Percentiles rank a stretch among this genome's conserved stretches.
phyloP scores from a whole-genome alignment of 2,113 vertebrate species.

The Mugil cephalus region DNA sequence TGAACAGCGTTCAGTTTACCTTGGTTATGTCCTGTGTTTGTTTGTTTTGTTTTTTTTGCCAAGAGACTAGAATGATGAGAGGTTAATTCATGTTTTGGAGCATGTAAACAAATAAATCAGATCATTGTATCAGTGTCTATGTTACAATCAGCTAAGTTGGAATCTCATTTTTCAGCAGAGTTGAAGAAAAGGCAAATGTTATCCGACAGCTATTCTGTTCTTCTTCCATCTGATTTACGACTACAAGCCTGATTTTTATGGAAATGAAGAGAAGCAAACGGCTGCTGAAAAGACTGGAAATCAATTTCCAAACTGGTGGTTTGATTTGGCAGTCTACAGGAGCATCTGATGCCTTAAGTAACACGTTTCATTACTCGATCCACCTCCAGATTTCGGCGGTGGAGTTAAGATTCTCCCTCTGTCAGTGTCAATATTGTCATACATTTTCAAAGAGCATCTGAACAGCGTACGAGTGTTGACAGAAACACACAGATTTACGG shows the following conservation, averaged over 20 bases:
- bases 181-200: too few relatives aligned
- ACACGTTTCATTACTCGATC: conserved; percentile 32
- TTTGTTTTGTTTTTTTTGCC: too few relatives aligned
- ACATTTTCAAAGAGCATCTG: conserved; percentile 47
- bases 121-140: too few relatives aligned
- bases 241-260: conserved; percentile 3
- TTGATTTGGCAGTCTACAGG: conserved; percentile 23
- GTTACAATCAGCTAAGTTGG: too few relatives aligned
- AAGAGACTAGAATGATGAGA: too few relatives aligned
- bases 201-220: neutral
- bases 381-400: conserved; percentile 34
- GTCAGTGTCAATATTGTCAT: conserved; percentile 45
- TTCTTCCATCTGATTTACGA: neutral
- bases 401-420: conserved; percentile 28
- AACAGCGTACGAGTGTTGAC: conserved; percentile 40
- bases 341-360: conserved; percentile 18
- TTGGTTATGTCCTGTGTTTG: too few relatives aligned
- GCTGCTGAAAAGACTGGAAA: conserved; percentile 9
- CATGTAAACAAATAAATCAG: too few relatives aligned
- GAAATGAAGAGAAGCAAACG: conserved; percentile 14
- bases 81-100: too few relatives aligned
- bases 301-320: conserved; percentile 36
- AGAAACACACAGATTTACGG: conserved; percentile 48
- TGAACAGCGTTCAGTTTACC: too few relatives aligned
- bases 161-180: too few relatives aligned